Evolutionary conservation across 2,888 invertebrate genomes (phyloP).

Genomic region (Callyntrura guangdongensis): DNA sequence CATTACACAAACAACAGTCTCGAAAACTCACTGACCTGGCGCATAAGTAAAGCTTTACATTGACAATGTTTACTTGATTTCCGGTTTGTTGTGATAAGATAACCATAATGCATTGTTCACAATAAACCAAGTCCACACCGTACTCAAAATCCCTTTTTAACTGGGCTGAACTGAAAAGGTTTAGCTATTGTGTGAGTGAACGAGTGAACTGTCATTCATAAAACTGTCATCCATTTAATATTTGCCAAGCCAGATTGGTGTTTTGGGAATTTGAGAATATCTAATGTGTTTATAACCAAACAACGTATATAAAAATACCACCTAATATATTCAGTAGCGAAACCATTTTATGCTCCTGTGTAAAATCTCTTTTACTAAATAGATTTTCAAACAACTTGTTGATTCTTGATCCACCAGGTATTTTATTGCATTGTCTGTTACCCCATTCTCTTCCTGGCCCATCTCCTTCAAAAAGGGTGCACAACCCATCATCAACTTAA

Average conservation of each 20-base stretch:
- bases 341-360: no score
- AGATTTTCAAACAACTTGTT: slow-evolving; percentile 39
- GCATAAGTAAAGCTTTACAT: no score
- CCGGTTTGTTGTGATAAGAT: slow-evolving; percentile 40
- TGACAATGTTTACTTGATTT: slow-evolving; percentile 40
- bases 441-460: background rate
- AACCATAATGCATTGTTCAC: background rate
- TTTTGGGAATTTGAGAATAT: slow-evolving; percentile 21
- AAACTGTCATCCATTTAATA: slow-evolving; percentile 39
- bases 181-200: background rate
- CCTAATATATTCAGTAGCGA: no score
- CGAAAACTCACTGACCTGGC: no score
- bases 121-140: background rate
- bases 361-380: no score
- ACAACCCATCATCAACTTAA: background rate
- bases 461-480: slow-evolving; percentile 28
- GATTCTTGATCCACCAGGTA: slow-evolving; percentile 51
- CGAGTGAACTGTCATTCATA: slow-evolving; percentile 22
- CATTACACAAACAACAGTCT: no score
- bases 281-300: background rate
- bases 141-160: background rate
- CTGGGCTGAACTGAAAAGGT: background rate
- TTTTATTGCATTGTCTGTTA: slow-evolving; percentile 38
- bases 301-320: no score
- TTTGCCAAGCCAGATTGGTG: slow-evolving; percentile 13